phyloP scores from a whole-genome alignment of 2,888 invertebrate genomes.

The Entomobrya multifasciata region DNA sequence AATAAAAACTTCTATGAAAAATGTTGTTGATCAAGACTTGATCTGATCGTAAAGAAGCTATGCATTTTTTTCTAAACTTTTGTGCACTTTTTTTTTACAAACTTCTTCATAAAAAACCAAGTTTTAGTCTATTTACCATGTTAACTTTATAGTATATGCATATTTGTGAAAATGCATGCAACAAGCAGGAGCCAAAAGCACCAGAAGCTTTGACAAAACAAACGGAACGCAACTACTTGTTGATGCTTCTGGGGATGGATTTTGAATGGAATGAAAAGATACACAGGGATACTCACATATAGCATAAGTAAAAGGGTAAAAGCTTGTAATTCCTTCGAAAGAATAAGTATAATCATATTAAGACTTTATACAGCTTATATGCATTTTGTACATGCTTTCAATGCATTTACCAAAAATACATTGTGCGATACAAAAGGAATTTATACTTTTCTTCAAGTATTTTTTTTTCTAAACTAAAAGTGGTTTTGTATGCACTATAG shows the following conservation, averaged over 20 bases:
- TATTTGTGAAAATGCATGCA: conserved; percentile 26
- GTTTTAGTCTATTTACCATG: background rate
- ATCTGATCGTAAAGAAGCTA: background rate
- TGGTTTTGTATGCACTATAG: conserved; percentile 16
- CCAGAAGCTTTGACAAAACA: conserved; percentile 17
- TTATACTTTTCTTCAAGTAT: conserved; percentile 42
- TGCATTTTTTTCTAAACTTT: conserved; percentile 14
- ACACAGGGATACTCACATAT: background rate
- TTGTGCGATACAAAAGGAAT: conserved; percentile 51
- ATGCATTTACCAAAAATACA: conserved; percentile 17
- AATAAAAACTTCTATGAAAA: conserved; percentile 39
- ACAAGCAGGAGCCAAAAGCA: background rate
- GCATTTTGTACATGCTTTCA: background rate
- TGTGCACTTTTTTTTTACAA: conserved; percentile 34
- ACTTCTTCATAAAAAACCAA: background rate
- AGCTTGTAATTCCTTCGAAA: conserved; percentile 28
- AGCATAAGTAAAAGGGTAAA: conserved; percentile 25
- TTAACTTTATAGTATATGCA: background rate
- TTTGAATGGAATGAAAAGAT: conserved; percentile 69
- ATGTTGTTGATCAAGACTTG: conserved; percentile 35
- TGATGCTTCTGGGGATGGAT: conserved; percentile 66
- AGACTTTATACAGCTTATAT: conserved; percentile 2
- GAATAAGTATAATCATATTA: background rate
- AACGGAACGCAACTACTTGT: conserved; percentile 50
- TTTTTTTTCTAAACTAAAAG: conserved; percentile 38